A percentile compares a stretch with the other conserved stretches of the same genome.
phyloP scores from a whole-genome alignment of 2,113 vertebrate genomes.

The Podiceps cristatus region DNA sequence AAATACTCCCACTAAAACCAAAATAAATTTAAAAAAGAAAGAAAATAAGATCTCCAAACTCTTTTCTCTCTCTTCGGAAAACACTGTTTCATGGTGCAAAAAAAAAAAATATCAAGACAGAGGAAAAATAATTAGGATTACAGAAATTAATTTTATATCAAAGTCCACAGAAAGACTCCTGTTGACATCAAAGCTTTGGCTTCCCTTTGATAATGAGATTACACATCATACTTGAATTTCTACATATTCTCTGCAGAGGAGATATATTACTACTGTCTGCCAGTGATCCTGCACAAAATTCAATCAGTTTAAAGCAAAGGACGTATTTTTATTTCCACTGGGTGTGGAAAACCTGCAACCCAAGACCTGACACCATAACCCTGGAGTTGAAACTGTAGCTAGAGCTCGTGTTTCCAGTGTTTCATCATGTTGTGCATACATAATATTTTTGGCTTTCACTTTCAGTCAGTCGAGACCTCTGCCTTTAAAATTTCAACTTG shows the following conservation, averaged over 20 bases:
- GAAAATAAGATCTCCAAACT: not conserved
- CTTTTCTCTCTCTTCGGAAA: not conserved
- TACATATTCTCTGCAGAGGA: not conserved
- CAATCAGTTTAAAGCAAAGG: not conserved
- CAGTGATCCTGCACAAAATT: not conserved
- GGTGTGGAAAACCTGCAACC: not conserved
- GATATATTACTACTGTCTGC: not conserved
- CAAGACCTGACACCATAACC: not conserved
- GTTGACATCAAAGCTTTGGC: constrained; percentile 46
- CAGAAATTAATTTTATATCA: constrained; percentile 37
- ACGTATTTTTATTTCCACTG: not conserved
- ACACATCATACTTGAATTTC: constrained; percentile 13
- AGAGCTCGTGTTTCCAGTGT: not conserved
- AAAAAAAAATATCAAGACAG: not conserved
- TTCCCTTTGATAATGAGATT: constrained; percentile 49
- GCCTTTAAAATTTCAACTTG: not conserved
- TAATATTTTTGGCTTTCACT: not conserved
- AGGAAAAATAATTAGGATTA: constrained; percentile 51
- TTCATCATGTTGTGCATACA: not conserved
- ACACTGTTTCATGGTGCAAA: not conserved
- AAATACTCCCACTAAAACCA: not conserved
- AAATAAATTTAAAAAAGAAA: not conserved
- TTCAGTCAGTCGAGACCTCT: not conserved
- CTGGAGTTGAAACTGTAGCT: not conserved
- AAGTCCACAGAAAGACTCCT: not conserved